phyloP scores from a whole-genome alignment of 2,113 vertebrate genomes.

The Rhegmatorhina hoffmannsi region DNA sequence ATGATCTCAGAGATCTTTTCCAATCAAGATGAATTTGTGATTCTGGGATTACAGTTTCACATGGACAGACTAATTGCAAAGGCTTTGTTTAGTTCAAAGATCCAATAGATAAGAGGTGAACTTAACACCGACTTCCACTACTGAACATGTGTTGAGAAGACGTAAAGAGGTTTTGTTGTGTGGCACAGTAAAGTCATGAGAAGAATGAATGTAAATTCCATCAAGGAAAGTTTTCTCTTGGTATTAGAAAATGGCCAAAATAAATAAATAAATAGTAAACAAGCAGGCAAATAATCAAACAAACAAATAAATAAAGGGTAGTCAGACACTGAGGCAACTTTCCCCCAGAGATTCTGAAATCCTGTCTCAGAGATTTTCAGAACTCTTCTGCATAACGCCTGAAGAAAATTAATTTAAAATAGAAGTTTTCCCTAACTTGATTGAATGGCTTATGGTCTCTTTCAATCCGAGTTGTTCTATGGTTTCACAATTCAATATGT shows the following conservation, averaged over 20 bases:
- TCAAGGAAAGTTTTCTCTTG: background rate
- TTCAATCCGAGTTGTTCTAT: background rate
- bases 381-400: background rate
- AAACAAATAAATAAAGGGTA: rapidly evolving
- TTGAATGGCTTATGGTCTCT: background rate
- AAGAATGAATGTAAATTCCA: background rate
- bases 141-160: background rate
- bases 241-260: background rate
- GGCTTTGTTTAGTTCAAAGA: background rate
- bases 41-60: background rate
- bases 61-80: background rate
- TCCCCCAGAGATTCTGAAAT: background rate
- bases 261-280: background rate
- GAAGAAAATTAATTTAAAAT: background rate
- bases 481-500: background rate
- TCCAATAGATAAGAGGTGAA: background rate
- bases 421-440: background rate
- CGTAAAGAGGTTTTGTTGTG: background rate
- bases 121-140: background rate
- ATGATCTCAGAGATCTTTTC: background rate
- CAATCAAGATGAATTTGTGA: background rate
- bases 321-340: background rate
- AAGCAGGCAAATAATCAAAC: background rate
- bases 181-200: background rate
- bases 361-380: background rate